Conservation (phyloP, 2,797 vertebrate genomes). For the Aeoliscus strigatus region DNA sequence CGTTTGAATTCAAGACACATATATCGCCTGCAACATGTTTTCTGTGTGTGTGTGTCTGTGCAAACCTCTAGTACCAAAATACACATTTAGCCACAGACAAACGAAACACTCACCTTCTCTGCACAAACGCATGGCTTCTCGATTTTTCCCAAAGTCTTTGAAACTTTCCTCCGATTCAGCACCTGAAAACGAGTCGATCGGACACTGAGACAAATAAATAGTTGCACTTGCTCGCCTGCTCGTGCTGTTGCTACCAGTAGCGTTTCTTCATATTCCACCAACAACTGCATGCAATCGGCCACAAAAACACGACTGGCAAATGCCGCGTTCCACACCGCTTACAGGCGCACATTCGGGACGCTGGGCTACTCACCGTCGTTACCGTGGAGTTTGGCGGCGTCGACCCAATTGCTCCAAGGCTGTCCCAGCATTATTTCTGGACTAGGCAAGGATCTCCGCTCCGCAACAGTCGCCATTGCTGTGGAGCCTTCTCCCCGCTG, state of each 20-base stretch:
- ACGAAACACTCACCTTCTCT: slow-evolving; percentile 89
- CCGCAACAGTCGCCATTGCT: slow-evolving; percentile 94
- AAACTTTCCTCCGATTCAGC: slow-evolving; percentile 95
- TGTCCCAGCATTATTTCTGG: slow-evolving; percentile 95
- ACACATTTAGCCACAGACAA: slow-evolving; percentile 61
- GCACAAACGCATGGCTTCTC: slow-evolving; percentile 97
- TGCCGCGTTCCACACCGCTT: slow-evolving; percentile 58
- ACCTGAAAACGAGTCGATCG: slow-evolving; percentile 76
- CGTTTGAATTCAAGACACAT: slow-evolving; percentile 20
- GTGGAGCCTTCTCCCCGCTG: slow-evolving; percentile 83
- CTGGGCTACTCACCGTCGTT: slow-evolving; percentile 86
- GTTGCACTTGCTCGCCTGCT: slow-evolving; percentile 74
- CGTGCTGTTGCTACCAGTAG: slow-evolving; percentile 71
- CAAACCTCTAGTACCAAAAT: slow-evolving; percentile 63
- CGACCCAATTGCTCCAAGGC: slow-evolving; percentile 95
- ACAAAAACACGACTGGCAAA: slow-evolving; percentile 63
- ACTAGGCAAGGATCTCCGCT: slow-evolving; percentile 93
- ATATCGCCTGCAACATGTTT: slow-evolving; percentile 44
- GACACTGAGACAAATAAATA: slow-evolving; percentile 70
- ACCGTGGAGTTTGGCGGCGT: slow-evolving; percentile 91
- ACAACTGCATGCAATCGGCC: slow-evolving; percentile 77
- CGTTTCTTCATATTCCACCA: slow-evolving; percentile 72
- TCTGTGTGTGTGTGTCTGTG: slow-evolving; percentile 29
- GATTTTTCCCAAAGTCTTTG: slow-evolving; percentile 95
- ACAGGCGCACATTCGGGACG: slow-evolving; percentile 52